These are phyloP conservation scores for Sciaenops ocellatus DNA, from an alignment of 2,797 vertebrate genomes.

Conservation along the genomic window DNA sequence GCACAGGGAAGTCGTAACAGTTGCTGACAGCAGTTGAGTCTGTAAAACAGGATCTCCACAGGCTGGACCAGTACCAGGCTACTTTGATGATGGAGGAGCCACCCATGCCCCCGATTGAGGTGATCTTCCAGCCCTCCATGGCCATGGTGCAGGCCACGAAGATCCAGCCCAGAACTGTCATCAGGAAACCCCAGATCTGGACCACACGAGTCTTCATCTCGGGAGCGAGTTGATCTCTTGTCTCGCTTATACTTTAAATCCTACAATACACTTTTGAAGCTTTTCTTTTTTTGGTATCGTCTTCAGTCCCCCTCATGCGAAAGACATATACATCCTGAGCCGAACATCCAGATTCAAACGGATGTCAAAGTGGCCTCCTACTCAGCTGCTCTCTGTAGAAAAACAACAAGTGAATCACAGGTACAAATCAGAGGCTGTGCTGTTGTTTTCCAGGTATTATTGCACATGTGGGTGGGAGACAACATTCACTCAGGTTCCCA, in stretches of 20 bases:
- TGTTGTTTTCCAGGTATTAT: slow-evolving; percentile 32
- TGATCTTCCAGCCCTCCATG: slow-evolving; percentile 97
- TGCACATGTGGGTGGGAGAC: slow-evolving; percentile 71
- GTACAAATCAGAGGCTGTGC: background rate
- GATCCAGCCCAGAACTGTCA: slow-evolving; percentile 92
- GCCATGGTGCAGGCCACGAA: slow-evolving; percentile 94
- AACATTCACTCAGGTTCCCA: slow-evolving; percentile 71
- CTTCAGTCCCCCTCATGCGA: background rate
- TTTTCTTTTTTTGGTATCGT: background rate
- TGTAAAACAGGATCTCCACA: slow-evolving; percentile 95
- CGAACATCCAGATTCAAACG: background rate
- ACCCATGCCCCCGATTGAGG: slow-evolving; percentile 88
- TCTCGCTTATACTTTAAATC: background rate
- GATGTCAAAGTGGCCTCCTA: background rate
- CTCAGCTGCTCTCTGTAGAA: background rate
- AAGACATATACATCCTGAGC: background rate
- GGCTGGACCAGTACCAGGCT: slow-evolving; percentile 95
- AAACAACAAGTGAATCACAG: slow-evolving; percentile 1
- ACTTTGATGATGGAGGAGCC: slow-evolving; percentile 90
- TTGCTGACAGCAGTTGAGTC: slow-evolving; percentile 92
- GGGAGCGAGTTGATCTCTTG: background rate
- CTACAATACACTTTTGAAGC: background rate
- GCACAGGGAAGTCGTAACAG: slow-evolving; percentile 94
- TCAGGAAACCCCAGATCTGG: slow-evolving; percentile 93
- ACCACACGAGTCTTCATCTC: slow-evolving; percentile 89